These are phyloP conservation scores for Cololabis saira DNA, from an alignment of 2,113 vertebrate species.

Conservation along the genomic window DNA sequence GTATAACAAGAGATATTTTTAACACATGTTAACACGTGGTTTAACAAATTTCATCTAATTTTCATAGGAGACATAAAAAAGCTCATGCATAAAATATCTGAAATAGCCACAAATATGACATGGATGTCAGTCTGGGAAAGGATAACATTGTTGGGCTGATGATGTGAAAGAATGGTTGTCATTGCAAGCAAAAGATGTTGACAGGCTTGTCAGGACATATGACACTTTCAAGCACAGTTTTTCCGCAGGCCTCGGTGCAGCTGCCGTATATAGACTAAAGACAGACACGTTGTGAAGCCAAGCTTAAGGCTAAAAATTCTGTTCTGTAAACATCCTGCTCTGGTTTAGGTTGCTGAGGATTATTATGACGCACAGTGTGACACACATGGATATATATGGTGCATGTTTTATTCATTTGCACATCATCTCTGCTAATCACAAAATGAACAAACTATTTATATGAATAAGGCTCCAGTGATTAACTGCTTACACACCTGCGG, in stretches of 20 bases:
- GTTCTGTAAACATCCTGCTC: slow-evolving; percentile 5
- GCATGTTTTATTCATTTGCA: slow-evolving; percentile 44
- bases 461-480: too few species aligned
- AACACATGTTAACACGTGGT: slow-evolving; percentile 15
- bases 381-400: background rate
- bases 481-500: background rate
- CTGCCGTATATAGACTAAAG: slow-evolving; percentile 56
- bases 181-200: slow-evolving; percentile 31
- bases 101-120: slow-evolving; percentile 18
- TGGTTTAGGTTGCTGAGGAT: slow-evolving; percentile 16
- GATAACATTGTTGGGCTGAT: slow-evolving; percentile 27
- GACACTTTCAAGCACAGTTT: slow-evolving; percentile 50
- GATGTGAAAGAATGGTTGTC: slow-evolving; percentile 40
- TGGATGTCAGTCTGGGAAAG: slow-evolving; percentile 15
- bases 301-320: slow-evolving; percentile 26
- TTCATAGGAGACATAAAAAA: slow-evolving; percentile 8
- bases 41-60: slow-evolving; percentile 1
- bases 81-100: background rate
- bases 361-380: slow-evolving; percentile 19
- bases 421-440: slow-evolving; percentile 31
- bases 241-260: slow-evolving; percentile 39
- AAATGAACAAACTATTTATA: slow-evolving; percentile 33
- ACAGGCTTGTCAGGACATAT: slow-evolving; percentile 44
- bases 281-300: slow-evolving; percentile 55
- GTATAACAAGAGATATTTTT: slow-evolving; percentile 2